Percentiles rank a stretch among this genome's conserved stretches.
phyloP scores from a whole-genome alignment of 2,797 vertebrate species.

The Iguana delicatissima region DNA sequence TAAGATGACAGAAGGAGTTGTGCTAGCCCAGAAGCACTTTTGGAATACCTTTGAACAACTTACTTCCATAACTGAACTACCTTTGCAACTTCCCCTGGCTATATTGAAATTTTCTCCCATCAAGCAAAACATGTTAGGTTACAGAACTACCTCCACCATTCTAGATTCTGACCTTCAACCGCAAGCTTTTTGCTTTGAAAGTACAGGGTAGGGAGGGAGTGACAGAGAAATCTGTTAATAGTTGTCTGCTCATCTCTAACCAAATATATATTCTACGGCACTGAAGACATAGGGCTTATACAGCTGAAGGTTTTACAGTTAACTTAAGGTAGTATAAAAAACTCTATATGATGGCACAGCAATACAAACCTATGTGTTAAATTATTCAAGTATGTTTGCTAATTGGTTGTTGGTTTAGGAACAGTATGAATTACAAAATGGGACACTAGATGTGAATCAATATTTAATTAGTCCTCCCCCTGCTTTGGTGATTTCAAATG shows the following conservation, averaged over 20 bases:
- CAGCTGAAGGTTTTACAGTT: neutral
- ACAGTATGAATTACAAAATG: slow-evolving; percentile 21
- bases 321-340: neutral
- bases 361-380: slow-evolving; percentile 17
- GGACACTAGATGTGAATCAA: slow-evolving; percentile 19
- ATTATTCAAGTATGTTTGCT: slow-evolving; percentile 18
- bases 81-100: neutral
- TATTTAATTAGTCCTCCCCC: slow-evolving; percentile 6
- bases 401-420: slow-evolving; percentile 23
- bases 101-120: too few species aligned
- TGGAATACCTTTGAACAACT: neutral
- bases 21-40: neutral
- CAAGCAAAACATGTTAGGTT: too few species aligned
- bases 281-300: neutral
- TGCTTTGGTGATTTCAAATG: neutral
- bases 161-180: neutral
- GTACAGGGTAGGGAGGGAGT: neutral
- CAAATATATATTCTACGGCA: neutral
- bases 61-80: neutral
- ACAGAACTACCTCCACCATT: neutral
- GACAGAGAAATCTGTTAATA: neutral
- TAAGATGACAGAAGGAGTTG: neutral
- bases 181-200: neutral
- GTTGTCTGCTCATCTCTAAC: neutral
- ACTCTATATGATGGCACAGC: neutral